Evolutionary conservation across 2,797 vertebrate genomes (phyloP).

Genomic region (Hoplostethus mediterraneus): DNA sequence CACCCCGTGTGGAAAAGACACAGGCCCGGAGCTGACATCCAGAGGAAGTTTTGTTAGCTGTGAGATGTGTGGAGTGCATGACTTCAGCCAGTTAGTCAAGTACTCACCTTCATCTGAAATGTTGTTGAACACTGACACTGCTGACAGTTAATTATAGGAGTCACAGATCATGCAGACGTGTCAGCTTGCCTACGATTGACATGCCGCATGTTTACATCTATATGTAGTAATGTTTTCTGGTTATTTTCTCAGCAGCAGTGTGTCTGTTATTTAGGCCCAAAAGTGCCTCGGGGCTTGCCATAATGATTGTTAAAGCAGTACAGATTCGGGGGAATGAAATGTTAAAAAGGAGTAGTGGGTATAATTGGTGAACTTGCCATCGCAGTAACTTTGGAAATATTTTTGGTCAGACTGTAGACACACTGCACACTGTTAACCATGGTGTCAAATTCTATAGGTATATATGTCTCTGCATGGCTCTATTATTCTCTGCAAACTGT

Average conservation of each 20-base stretch:
- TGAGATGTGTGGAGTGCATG: slow-evolving; percentile 66
- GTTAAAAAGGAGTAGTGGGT: slow-evolving; percentile 69
- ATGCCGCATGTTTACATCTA: slow-evolving; percentile 77
- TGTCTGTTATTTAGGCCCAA: slow-evolving; percentile 71
- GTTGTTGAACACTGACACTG: slow-evolving; percentile 72
- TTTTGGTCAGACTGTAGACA: slow-evolving; percentile 65
- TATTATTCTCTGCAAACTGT: slow-evolving; percentile 62
- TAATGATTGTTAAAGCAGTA: slow-evolving; percentile 84
- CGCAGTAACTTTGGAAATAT: slow-evolving; percentile 63
- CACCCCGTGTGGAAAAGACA: slow-evolving; percentile 53
- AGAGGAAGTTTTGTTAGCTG: slow-evolving; percentile 72
- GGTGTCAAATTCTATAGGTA: slow-evolving; percentile 58
- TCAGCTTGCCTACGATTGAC: slow-evolving; percentile 77
- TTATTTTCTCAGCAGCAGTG: slow-evolving; percentile 72
- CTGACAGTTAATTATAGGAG: slow-evolving; percentile 86
- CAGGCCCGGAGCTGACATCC: slow-evolving; percentile 56
- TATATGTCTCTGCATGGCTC: slow-evolving; percentile 38
- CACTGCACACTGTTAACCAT: slow-evolving; percentile 46
- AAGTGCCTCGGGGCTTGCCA: slow-evolving; percentile 79
- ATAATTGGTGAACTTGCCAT: slow-evolving; percentile 78
- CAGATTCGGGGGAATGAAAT: slow-evolving; percentile 72
- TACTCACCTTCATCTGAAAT: slow-evolving; percentile 77
- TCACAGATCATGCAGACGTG: slow-evolving; percentile 79
- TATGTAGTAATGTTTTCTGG: slow-evolving; percentile 77
- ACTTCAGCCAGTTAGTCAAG: slow-evolving; percentile 80